A percentile compares a stretch with the other conserved stretches of the same genome.
Evolutionary conservation across 2,113 vertebrate species (phyloP).

Genomic region (Clupea harengus): DNA sequence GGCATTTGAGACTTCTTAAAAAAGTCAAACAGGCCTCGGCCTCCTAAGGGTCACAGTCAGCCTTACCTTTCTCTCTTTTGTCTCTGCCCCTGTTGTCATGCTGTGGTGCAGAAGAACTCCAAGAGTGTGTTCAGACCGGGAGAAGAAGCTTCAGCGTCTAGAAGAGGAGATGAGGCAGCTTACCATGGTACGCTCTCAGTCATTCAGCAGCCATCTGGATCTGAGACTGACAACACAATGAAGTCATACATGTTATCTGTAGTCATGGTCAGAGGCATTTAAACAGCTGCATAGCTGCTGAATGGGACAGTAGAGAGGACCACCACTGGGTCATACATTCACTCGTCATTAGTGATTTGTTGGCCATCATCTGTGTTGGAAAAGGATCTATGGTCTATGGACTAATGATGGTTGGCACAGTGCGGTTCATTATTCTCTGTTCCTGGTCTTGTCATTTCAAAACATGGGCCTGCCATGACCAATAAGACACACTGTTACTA

Average conservation of each 20-base stretch:
- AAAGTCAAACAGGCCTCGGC: too few species aligned
- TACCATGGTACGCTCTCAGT: constrained; percentile 55
- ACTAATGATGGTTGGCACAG: background rate
- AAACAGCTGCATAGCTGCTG: background rate
- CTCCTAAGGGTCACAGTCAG: background rate
- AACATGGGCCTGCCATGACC: background rate
- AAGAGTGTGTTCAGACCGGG: constrained; percentile 49
- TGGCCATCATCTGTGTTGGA: background rate
- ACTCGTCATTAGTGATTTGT: background rate
- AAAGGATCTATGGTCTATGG: background rate
- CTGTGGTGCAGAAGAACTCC: constrained; percentile 53
- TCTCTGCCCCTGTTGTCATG: background rate
- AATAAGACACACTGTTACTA: background rate
- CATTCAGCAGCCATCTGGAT: background rate
- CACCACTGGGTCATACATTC: background rate
- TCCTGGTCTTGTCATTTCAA: background rate
- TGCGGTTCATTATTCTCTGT: background rate
- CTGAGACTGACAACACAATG: background rate
- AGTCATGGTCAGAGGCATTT: background rate
- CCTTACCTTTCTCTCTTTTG: background rate
- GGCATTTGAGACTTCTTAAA: too few species aligned
- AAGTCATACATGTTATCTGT: background rate
- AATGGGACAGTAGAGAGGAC: background rate
- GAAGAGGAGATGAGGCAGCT: constrained; percentile 45
- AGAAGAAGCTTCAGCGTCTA: constrained; percentile 43